These are phyloP conservation scores for Phyto melanocephala DNA, from an alignment of 2,888 invertebrate species.

Conservation along the genomic window DNA sequence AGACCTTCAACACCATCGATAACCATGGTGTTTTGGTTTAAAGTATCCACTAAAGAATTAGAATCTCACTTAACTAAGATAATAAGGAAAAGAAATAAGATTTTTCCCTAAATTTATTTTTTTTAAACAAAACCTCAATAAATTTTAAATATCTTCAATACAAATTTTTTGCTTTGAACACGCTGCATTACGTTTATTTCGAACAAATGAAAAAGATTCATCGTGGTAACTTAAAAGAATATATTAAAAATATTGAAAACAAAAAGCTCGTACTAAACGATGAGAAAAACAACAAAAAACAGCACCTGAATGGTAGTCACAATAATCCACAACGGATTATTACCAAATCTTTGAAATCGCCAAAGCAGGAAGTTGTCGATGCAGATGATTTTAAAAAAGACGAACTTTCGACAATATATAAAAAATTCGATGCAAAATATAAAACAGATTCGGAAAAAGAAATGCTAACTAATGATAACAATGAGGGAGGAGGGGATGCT, in stretches of 20 bases:
- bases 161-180: neutral
- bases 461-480: conserved; percentile 48
- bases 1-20: too few species aligned
- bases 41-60: too few species aligned
- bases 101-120: too few species aligned
- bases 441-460: conserved; percentile 76
- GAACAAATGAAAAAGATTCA: conserved; percentile 72
- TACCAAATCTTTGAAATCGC: conserved; percentile 56
- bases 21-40: too few species aligned
- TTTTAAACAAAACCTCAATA: neutral
- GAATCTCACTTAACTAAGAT: too few species aligned
- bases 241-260: conserved; percentile 77
- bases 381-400: conserved; percentile 57
- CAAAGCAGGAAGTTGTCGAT: conserved; percentile 56
- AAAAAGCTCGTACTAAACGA: conserved; percentile 68
- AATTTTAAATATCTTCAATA: neutral
- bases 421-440: conserved; percentile 81
- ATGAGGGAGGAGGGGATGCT: conserved; percentile 71
- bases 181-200: neutral
- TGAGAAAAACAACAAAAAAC: conserved; percentile 47
- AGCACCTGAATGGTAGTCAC: conserved; percentile 50
- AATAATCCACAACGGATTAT: conserved; percentile 54
- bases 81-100: too few species aligned
- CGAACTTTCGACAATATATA: conserved; percentile 80
- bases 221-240: conserved; percentile 77